These are phyloP conservation scores for Capitulum mitella DNA, from an alignment of 2,888 invertebrate genomes.

Conservation along the genomic window DNA sequence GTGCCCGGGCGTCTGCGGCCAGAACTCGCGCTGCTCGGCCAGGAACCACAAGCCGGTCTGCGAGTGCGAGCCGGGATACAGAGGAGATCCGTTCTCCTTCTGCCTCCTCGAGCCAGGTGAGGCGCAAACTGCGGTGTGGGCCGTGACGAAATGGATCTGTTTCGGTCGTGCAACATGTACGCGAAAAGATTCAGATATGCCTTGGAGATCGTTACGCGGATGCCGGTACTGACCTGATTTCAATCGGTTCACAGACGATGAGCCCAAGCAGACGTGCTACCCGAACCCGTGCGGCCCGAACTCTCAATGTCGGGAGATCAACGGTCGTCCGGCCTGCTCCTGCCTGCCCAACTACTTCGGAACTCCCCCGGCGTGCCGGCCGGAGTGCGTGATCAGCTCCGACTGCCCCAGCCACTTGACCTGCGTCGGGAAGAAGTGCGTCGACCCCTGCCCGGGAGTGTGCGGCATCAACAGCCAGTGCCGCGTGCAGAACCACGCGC, in stretches of 20 bases:
- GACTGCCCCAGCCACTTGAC: constrained; percentile 75
- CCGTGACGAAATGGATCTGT: too few relatives aligned
- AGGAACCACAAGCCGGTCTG: constrained; percentile 63
- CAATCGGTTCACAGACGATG: neutral
- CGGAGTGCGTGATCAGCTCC: constrained; percentile 75
- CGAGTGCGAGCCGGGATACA: constrained; percentile 59
- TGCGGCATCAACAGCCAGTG: constrained; percentile 57
- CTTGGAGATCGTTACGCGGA: too few relatives aligned
- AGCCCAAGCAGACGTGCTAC: neutral
- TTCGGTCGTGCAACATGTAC: too few relatives aligned
- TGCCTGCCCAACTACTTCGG: constrained; percentile 69
- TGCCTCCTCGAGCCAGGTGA: constrained; percentile 47
- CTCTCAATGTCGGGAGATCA: constrained; percentile 64
- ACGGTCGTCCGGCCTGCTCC: constrained; percentile 70
- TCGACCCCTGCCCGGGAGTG: constrained; percentile 63
- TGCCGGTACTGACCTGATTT: too few relatives aligned
- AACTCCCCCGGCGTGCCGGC: constrained; percentile 66
- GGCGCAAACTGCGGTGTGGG: too few relatives aligned
- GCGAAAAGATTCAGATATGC: too few relatives aligned
- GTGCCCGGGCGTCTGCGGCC: constrained; percentile 53
- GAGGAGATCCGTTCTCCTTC: constrained; percentile 69
- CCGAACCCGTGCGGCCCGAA: constrained; percentile 58
- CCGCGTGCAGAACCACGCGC: constrained; percentile 68
- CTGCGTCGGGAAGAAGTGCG: constrained; percentile 70
- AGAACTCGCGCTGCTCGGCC: constrained; percentile 65